A percentile compares a stretch with the other conserved stretches of the same genome.
phyloP scores from a whole-genome alignment of 1,140 invertebrate genomes.

The Manduca sexta region DNA sequence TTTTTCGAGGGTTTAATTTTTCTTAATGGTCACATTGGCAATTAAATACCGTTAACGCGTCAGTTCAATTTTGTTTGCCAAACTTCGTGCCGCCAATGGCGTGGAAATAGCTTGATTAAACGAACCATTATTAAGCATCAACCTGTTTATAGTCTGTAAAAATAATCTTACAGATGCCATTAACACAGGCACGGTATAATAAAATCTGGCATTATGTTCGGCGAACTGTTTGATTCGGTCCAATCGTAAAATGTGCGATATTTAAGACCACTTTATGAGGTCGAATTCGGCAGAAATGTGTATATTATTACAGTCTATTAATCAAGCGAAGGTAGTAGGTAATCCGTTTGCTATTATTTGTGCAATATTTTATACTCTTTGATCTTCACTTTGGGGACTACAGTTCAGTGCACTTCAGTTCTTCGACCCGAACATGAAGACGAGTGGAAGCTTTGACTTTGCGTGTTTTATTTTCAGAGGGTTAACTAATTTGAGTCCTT shows the following conservation, averaged over 20 bases:
- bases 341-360: slow-evolving; percentile 1
- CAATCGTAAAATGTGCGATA: slow-evolving; percentile 8
- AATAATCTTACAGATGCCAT: slow-evolving; percentile 10
- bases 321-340: background rate
- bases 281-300: background rate
- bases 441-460: no score
- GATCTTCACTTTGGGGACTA: background rate
- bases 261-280: slow-evolving; percentile 2
- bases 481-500: no score
- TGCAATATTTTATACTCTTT: background rate
- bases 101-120: slow-evolving; percentile 3
- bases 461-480: no score
- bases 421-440: no score
- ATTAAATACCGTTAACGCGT: no score
- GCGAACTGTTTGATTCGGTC: slow-evolving; percentile 1
- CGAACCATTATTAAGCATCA: slow-evolving; percentile 5
- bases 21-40: no score
- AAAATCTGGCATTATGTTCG: slow-evolving; percentile 4
- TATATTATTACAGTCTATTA: slow-evolving; percentile 1
- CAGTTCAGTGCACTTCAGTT: no score
- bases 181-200: slow-evolving; percentile 6
- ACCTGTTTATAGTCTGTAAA: slow-evolving; percentile 8
- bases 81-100: no score
- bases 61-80: no score
- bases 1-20: no score